Evolutionary conservation across 2,888 invertebrate genomes (phyloP), one percentile per base, ranked within the genome.

Genomic region (Ypsolopha scabrella): DNA sequence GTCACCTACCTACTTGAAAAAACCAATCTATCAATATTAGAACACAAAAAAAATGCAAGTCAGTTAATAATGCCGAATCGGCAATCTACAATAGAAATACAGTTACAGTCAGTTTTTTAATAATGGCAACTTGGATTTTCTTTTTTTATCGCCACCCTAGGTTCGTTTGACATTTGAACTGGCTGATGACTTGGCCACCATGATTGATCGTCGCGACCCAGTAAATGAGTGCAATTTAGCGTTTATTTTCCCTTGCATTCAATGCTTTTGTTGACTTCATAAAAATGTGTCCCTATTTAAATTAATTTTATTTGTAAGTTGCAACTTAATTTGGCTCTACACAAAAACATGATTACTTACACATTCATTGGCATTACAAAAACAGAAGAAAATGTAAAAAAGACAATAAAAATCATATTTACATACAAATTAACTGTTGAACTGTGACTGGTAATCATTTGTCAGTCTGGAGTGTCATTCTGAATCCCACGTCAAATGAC

Each of bases 21-120:
- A 82, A 78, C 74, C 78, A 72, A 86, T 86, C 86, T 83, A 86
- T 86, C 86, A 86, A 86, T 85, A 86, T 83, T 85, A 86, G 75
- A 80, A 82, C 76, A 86, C 82, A 86, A 86, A 86, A 86, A 83
- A 82, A 78, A 81, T 83, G 86, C 86, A 86, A 86, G 86, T 86
- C 86, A 86, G 80, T 81, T 85, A 83, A 85, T 86, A 86, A 86
- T 82, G 80, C 83, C 72, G 80, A 83, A 85, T 83, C 80, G 80
- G 78, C 81, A 83, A 76, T 85, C 79, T 72, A 86, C 86, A 86
- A 86, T 86, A 70, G 85, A 81, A 86, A 86, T 86, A 86, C 82
- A 85, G 83, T 85, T 78, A 79, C 79, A 82, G 86, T 86, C 85
- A 85, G 79, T 86, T 86, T 86, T 86, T 86, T 86, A 86, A 86